Evolutionary conservation across 1,140 invertebrate species (phyloP).

Genomic region (Pachypeltis micranthus): DNA sequence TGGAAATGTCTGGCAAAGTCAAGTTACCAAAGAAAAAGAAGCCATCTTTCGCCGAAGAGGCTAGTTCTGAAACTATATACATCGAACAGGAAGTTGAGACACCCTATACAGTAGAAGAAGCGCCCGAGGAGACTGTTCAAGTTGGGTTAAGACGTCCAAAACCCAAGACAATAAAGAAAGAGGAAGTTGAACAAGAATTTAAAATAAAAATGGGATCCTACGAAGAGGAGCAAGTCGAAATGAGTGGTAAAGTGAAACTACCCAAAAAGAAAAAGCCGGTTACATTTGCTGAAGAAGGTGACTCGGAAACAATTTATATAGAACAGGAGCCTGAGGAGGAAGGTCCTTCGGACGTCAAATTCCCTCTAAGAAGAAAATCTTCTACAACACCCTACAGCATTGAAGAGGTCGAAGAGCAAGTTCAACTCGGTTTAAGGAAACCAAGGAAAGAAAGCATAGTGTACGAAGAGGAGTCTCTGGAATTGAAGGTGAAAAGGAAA

Average conservation of each 20-base stretch:
- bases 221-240: conserved; percentile 72
- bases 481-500: conserved; percentile 43
- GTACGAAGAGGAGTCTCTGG: conserved; percentile 46
- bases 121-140: conserved; percentile 33
- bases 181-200: conserved; percentile 76
- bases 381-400: conserved; percentile 24
- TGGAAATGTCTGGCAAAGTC: conserved; percentile 67
- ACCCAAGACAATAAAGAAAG: conserved; percentile 49
- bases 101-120: conserved; percentile 26
- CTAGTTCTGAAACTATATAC: conserved; percentile 45
- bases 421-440: conserved; percentile 26
- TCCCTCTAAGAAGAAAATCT: conserved; percentile 26
- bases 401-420: conserved; percentile 30
- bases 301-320: conserved; percentile 45
- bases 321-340: conserved; percentile 50
- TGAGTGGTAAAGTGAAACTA: conserved; percentile 68
- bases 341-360: conserved; percentile 44
- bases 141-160: conserved; percentile 18
- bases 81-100: conserved; percentile 48
- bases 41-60: conserved; percentile 58
- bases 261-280: conserved; percentile 60
- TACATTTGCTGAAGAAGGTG: conserved; percentile 54
- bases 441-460: conserved; percentile 33
- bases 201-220: conserved; percentile 70
- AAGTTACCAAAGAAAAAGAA: conserved; percentile 59